These are phyloP conservation scores for Drosophila willistoni DNA, from an alignment of 1,140 invertebrate species.

Conservation along the genomic window DNA sequence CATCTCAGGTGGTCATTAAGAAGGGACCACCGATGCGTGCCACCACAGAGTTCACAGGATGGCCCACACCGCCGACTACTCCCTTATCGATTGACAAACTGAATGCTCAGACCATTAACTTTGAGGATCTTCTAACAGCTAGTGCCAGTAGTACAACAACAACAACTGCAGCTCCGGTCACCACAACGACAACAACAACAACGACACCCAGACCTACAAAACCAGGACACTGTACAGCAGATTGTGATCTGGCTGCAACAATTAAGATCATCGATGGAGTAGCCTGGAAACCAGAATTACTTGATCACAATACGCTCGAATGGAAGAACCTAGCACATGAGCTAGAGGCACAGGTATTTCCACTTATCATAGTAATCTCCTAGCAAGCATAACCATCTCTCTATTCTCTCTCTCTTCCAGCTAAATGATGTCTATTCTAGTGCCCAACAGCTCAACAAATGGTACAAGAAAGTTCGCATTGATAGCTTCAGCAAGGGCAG, in stretches of 20 bases:
- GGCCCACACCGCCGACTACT: slow-evolving; percentile 92
- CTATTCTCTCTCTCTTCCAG: slow-evolving; percentile 83
- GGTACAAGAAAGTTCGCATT: slow-evolving; percentile 93
- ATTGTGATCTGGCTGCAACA: slow-evolving; percentile 93
- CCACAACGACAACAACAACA: slow-evolving; percentile 90
- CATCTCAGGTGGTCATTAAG: slow-evolving; percentile 87
- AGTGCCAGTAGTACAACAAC: slow-evolving; percentile 84
- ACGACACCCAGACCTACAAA: slow-evolving; percentile 89
- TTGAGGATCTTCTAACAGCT: slow-evolving; percentile 70
- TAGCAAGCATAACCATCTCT: too few species aligned
- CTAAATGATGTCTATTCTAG: slow-evolving; percentile 91
- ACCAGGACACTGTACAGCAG: slow-evolving; percentile 90
- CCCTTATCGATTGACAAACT: slow-evolving; percentile 92
- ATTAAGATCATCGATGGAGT: slow-evolving; percentile 92
- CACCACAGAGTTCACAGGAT: slow-evolving; percentile 94
- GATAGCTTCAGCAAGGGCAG: slow-evolving; percentile 94
- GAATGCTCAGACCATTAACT: slow-evolving; percentile 86
- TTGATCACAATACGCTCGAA: slow-evolving; percentile 93
- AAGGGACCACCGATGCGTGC: slow-evolving; percentile 93
- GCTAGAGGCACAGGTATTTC: slow-evolving; percentile 88
- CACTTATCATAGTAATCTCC: too few species aligned
- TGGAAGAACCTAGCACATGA: slow-evolving; percentile 92
- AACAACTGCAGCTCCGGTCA: slow-evolving; percentile 86
- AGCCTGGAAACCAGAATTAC: slow-evolving; percentile 92
- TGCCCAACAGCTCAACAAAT: slow-evolving; percentile 89